phyloP scores from a whole-genome alignment of 2,888 invertebrate species.

The Heliconius hortense region DNA sequence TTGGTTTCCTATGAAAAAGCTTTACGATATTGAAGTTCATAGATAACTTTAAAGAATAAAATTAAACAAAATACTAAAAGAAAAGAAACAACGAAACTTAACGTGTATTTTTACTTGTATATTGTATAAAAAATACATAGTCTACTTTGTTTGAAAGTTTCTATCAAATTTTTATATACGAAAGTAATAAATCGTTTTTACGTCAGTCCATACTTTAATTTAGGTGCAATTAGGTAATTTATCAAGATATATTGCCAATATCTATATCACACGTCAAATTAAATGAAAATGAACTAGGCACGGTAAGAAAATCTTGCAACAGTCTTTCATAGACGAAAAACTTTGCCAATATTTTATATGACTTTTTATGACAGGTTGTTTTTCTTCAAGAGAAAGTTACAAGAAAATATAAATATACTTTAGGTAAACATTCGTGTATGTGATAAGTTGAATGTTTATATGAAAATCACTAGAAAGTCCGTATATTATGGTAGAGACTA shows the following conservation, averaged over 20 bases:
- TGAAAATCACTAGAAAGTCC: not conserved
- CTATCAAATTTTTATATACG: not conserved
- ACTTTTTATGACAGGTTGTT: constrained; percentile 24
- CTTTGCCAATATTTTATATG: constrained; percentile 25
- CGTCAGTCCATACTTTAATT: constrained; percentile 3
- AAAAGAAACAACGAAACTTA: not conserved
- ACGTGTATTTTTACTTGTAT: not conserved
- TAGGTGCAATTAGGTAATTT: constrained; percentile 2
- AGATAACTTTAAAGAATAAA: not conserved
- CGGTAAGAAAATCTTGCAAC: constrained; percentile 9
- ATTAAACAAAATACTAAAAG: not conserved
- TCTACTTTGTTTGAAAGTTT: not conserved
- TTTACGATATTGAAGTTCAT: no score
- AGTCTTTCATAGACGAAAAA: constrained; percentile 5
- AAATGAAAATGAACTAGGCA: constrained; percentile 18
- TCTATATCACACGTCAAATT: constrained; percentile 5
- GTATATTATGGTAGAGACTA: not conserved
- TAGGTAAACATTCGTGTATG: constrained; percentile 1
- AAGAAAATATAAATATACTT: constrained; percentile 21
- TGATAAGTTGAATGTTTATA: constrained; percentile 8
- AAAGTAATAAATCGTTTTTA: constrained; percentile 11
- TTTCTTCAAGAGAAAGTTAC: constrained; percentile 3
- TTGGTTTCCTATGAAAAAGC: no score
- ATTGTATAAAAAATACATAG: not conserved
- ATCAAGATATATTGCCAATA: constrained; percentile 15